Base-by-base conservation (phyloP, 1,140 invertebrate species). In the Leptonema lineaticorne region DNA sequence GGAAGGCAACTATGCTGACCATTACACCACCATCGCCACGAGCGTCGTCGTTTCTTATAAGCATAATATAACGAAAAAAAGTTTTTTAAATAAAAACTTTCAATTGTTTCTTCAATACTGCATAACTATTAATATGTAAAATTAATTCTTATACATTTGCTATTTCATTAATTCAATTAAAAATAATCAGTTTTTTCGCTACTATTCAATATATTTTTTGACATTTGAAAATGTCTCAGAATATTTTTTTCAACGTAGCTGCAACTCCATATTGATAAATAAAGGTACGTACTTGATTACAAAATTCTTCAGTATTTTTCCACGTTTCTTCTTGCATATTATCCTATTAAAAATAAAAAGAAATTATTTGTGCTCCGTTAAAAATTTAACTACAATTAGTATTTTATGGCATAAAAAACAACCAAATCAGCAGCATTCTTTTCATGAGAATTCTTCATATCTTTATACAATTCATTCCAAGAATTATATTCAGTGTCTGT, bases 1-100 rank as follows among this genome's bases (percentile, higher is more conserved):
- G 89, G 89, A 91, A 91, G 89, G 89, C 89, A 90, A 89, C 88
- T 88, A 91, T 91, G 88, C 89, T 91, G 81, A 91, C 89, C 89
- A 87, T 89, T 91, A 90, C 89, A 91, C 89, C 88, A 90, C 88
- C 86, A 87, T 89, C 88, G 89, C 89, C n/a, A 68, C 26, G 20
- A 37, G n/a, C 0, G 1, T 0, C 0, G 1, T n/a, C 11, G 30
- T 37, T 30, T 11, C 11, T 11, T 24, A 11, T 22, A 9, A 22
- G 6, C 56, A 18, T 27, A 2, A 41, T 16, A 41, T 4, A 41
- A 4, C 16, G 9, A 41, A 4, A 2, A 11, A 48, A 11, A 16
- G 46, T 16, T 18, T 48, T 48, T 11, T 48, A 7, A n/a, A n/a
- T n/a, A n/a, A n/a, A n/a, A n/a, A n/a, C n/a, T n/a, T n/a, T n/a